Percentiles rank a stretch among this genome's conserved stretches.
phyloP scores from a whole-genome alignment of 2,113 vertebrate species.

The Chiloscyllium plagiosum region DNA sequence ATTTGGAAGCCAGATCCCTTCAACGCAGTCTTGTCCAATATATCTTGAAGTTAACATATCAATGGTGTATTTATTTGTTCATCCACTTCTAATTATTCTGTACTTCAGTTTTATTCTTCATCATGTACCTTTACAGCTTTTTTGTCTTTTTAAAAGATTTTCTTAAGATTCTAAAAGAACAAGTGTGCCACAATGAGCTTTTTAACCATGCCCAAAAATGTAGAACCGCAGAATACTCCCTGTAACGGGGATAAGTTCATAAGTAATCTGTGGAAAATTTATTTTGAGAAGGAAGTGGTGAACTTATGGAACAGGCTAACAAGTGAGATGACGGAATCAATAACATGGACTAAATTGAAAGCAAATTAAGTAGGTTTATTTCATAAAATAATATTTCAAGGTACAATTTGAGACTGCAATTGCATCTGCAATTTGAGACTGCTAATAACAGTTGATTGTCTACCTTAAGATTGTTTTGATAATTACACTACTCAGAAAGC shows the following conservation, averaged over 20 bases:
- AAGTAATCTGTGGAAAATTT: not conserved
- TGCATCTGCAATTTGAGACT: not conserved
- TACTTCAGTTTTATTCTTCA: not conserved
- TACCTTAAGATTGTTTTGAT: not conserved
- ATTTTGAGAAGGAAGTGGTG: not conserved
- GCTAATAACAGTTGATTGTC: not conserved
- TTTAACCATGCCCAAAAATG: not conserved
- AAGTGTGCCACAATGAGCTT: not conserved
- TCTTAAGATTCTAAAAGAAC: not conserved
- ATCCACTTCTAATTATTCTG: not conserved
- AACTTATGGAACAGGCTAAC: not conserved
- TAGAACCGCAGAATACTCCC: not conserved
- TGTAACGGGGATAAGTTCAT: not conserved
- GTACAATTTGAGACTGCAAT: not conserved
- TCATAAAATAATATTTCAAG: not conserved
- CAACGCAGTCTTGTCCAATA: not conserved
- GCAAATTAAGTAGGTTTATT: not conserved
- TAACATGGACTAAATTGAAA: not conserved
- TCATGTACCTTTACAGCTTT: not conserved
- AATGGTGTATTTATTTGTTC: not conserved
- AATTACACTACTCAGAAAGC: conserved; percentile 8
- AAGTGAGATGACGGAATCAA: not conserved
- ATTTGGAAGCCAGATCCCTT: not conserved
- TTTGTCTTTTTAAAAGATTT: not conserved
- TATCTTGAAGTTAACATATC: not conserved